Base-by-base conservation (phyloP, 2,113 vertebrate genomes). In the Neoarius graeffei region DNA sequence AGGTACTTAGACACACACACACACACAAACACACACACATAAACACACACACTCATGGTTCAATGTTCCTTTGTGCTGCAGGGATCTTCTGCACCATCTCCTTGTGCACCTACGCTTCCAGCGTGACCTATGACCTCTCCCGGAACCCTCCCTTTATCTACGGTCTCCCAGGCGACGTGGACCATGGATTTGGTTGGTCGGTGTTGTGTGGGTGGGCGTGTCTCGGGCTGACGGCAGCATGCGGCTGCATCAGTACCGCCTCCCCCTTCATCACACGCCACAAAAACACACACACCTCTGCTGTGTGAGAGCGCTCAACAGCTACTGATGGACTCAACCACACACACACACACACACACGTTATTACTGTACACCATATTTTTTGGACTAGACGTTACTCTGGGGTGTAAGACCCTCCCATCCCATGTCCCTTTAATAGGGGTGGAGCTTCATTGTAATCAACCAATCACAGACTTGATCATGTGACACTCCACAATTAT, bases 41-140 rank as follows among this genome's bases (percentile, higher is more conserved):
- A 69, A 23, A n/a, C 86, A 59, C 54, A 81, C 77, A 57, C 11
- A 10, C n/a, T 30, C 54, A 81, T 5, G 15, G 48, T 7, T 77
- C 5, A 3, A 52, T 69, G 73, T 86, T 82, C 35, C 74, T 60
- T 19, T 48, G 14, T 6, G 6, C 66, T 76, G 20, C 87, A 98
- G 97, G 96, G 64, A 96, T 97, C 89, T 97, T 98, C 93, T 97
- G 97, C 94, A 96, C 96, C 91, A 95, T 97, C 90, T 97, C 97
- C 62, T 93, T 97, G 89, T 97, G 97, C 85, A 96, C 96, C 6
- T 97, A 97, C 1, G 95, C 96, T 4, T 95, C 96, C 92, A 98
- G 96, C 14, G 88, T 97, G 90, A 96, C 95, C 86, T 97, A 97
- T 7, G 97, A 97, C 89, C 93, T 97, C 83, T 96, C 96, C 86